Evolutionary conservation across 2,888 invertebrate genomes (phyloP).

Genomic region (Lasius platythorax): DNA sequence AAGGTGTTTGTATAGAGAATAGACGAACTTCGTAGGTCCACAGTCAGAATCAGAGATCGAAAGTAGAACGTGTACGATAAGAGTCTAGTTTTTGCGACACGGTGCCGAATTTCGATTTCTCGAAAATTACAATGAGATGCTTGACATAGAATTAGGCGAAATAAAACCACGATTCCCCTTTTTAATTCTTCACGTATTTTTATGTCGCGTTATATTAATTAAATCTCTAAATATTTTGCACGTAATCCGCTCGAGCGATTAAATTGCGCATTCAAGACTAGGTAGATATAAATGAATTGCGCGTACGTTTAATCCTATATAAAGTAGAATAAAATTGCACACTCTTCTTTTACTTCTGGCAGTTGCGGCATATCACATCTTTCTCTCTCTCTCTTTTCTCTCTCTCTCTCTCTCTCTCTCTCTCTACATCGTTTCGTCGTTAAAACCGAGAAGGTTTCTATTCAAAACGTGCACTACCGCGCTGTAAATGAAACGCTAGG

Average conservation of each 20-base stretch:
- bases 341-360: not conserved
- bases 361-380: not conserved
- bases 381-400: not conserved
- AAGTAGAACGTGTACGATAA: not conserved
- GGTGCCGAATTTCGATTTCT: not conserved
- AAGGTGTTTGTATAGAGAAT: not conserved
- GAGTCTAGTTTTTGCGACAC: not conserved
- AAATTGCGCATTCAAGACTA: not conserved
- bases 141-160: not conserved
- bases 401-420: not conserved
- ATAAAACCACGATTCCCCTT: too few relatives aligned
- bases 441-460: conserved; percentile 12
- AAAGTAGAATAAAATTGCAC: conserved; percentile 15
- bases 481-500: not conserved
- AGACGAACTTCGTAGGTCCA: not conserved
- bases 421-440: conserved; percentile 8
- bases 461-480: not conserved
- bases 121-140: not conserved
- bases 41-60: not conserved
- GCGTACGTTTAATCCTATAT: not conserved
- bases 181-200: not conserved
- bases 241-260: not conserved
- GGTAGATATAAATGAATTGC: conserved; percentile 2
- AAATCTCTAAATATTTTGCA: not conserved
- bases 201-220: not conserved